Conservation (phyloP, 1,140 invertebrate genomes). For the Heliconius eleuchia region DNA sequence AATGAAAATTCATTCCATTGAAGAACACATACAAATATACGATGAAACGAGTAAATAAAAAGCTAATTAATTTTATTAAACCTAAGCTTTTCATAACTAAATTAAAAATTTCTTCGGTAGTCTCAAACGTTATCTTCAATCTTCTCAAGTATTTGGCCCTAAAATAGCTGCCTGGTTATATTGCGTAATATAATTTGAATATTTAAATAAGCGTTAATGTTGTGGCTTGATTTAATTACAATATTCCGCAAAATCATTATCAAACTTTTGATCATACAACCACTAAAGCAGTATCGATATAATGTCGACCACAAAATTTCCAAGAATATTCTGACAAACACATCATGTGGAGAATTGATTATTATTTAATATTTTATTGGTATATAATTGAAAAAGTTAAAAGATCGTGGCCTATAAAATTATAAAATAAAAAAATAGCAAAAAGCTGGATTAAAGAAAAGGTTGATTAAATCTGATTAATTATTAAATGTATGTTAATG, state of each 20-base stretch:
- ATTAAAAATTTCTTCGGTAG: not conserved
- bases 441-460: too few relatives aligned
- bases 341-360: not conserved
- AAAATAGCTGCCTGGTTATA: not conserved
- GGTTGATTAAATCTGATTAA: too few relatives aligned
- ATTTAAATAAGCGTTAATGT: conserved; percentile 8
- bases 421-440: too few relatives aligned
- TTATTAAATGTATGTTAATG: too few relatives aligned
- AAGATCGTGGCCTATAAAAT: too few relatives aligned
- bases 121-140: not conserved
- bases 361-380: not conserved
- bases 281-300: conserved; percentile 17
- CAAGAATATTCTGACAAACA: conserved; percentile 20
- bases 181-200: not conserved
- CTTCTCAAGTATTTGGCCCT: not conserved
- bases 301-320: conserved; percentile 16
- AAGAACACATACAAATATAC: too few relatives aligned
- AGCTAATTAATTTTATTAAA: too few relatives aligned
- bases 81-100: not conserved
- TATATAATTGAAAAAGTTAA: too few relatives aligned
- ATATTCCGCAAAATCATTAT: conserved; percentile 12
- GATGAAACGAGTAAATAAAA: too few relatives aligned
- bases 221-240: conserved; percentile 14
- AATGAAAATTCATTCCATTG: too few relatives aligned
- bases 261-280: conserved; percentile 22